Evolutionary conservation across 1,140 invertebrate species (phyloP).

Genomic region (Atta colombica): DNA sequence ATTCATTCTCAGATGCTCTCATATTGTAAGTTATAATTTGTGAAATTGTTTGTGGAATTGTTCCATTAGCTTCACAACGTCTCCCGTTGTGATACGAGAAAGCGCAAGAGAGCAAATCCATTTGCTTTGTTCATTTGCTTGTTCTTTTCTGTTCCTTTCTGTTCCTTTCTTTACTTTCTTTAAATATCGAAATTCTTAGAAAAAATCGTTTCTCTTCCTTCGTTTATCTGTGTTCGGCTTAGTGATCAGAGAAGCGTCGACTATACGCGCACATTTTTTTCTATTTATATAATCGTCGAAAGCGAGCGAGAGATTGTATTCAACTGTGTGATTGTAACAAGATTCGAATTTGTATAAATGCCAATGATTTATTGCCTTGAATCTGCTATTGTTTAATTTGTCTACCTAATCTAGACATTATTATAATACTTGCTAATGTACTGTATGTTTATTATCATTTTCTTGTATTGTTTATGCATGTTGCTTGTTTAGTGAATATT

Average conservation of each 20-base stretch:
- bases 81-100: too few species aligned
- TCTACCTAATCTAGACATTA: background rate
- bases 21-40: background rate
- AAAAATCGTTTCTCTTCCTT: background rate
- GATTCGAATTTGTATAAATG: constrained; percentile 52
- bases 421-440: background rate
- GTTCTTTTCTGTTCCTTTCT: background rate
- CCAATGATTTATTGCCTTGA: constrained; percentile 31
- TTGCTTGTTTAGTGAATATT: too few species aligned
- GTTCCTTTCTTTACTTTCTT: constrained; percentile 8
- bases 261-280: background rate
- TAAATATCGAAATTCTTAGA: constrained; percentile 33
- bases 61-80: too few species aligned
- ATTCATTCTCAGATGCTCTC: background rate
- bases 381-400: background rate
- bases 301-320: constrained; percentile 39
- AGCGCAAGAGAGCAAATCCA: too few species aligned
- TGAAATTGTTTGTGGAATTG: too few species aligned
- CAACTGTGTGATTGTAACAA: constrained; percentile 38
- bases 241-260: background rate
- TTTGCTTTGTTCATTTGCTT: background rate
- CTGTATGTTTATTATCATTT: too few species aligned
- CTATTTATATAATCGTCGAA: constrained; percentile 2
- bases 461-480: too few species aligned
- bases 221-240: background rate